Conservation (phyloP, 2,113 vertebrate genomes). For the Odobenus rosmarus region DNA sequence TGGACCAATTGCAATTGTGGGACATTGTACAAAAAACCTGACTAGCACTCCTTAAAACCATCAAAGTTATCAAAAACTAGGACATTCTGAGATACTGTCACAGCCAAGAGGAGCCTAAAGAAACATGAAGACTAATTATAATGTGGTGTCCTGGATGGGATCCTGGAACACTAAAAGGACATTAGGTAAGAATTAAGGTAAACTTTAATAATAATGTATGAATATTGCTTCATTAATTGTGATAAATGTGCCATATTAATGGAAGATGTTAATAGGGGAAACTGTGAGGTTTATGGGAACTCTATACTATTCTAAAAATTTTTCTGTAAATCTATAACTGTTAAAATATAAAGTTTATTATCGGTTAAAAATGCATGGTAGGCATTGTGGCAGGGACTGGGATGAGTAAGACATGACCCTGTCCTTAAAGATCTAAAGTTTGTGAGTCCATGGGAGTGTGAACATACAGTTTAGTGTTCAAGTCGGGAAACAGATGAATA, state of each 20-base stretch:
- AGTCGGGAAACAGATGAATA: neutral
- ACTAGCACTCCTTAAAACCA: neutral
- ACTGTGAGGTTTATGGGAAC: neutral
- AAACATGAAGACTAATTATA: neutral
- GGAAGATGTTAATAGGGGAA: neutral
- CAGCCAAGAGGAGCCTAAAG: neutral
- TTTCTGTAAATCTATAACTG: conserved; percentile 1
- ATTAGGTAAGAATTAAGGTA: neutral
- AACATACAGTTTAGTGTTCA: neutral
- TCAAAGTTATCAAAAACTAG: neutral
- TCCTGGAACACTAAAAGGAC: neutral
- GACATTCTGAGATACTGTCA: conserved; percentile 9
- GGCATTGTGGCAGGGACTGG: neutral
- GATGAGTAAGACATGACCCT: neutral
- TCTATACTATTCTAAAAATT: neutral
- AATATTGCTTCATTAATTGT: neutral
- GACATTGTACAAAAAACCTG: neutral
- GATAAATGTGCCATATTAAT: conserved; percentile 18
- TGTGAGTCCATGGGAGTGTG: neutral
- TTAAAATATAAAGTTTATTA: conserved; percentile 43
- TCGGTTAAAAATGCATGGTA: conserved; percentile 8
- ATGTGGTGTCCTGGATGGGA: neutral
- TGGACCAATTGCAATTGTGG: neutral
- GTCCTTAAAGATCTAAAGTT: neutral
- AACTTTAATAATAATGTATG: neutral